phyloP scores from a whole-genome alignment of 2,797 vertebrate species.

The Sebastes steindachneri region DNA sequence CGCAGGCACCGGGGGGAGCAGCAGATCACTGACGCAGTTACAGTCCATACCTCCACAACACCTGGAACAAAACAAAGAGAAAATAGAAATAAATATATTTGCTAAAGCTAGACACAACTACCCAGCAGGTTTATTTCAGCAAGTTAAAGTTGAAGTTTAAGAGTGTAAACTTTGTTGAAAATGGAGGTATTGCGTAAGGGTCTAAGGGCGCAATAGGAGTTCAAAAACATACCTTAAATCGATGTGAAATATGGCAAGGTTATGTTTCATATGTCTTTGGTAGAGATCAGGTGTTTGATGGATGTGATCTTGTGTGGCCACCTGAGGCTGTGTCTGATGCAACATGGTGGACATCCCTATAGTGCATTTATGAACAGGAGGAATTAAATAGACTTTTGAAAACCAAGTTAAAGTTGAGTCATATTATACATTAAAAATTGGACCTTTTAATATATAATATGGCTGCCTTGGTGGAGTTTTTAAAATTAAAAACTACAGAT shows the following conservation, averaged over 20 bases:
- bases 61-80: conserved; percentile 60
- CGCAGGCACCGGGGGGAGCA: conserved; percentile 91
- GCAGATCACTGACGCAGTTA: conserved; percentile 94
- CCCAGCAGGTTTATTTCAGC: conserved; percentile 9
- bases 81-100: neutral
- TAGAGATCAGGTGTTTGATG: conserved; percentile 75
- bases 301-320: conserved; percentile 69
- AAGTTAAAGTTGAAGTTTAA: conserved; percentile 24
- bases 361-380: conserved; percentile 62
- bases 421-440: conserved; percentile 30
- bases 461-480: neutral
- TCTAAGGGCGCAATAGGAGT: conserved; percentile 34
- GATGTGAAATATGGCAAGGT: conserved; percentile 73
- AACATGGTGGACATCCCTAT: conserved; percentile 73
- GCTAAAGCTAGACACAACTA: neutral
- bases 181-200: conserved; percentile 64
- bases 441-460: conserved; percentile 27
- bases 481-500: neutral
- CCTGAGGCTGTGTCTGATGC: conserved; percentile 75
- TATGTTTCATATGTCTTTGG: conserved; percentile 74
- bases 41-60: conserved; percentile 91
- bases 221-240: conserved; percentile 71
- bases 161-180: conserved; percentile 55
- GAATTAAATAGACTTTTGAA: conserved; percentile 62
- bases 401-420: conserved; percentile 40